A percentile compares a stretch with the other conserved stretches of the same genome.
phyloP scores from a whole-genome alignment of 2,888 invertebrate species.

The Spatulosminthurus flaviceps region DNA sequence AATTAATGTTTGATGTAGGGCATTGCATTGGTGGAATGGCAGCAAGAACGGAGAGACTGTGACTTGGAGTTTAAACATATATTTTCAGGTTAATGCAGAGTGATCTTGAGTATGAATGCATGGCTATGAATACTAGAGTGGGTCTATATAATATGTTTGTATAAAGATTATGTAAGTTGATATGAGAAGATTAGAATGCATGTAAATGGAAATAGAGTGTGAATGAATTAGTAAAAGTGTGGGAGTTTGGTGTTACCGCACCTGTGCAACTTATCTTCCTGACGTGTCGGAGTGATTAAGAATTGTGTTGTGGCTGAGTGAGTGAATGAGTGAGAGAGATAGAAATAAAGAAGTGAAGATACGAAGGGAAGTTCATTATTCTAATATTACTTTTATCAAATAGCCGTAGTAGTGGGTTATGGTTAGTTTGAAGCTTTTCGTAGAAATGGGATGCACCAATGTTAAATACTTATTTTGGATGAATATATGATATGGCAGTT shows the following conservation, averaged over 20 bases:
- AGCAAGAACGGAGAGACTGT: background rate
- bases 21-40: background rate
- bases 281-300: constrained; percentile 36
- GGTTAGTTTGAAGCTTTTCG: too few species aligned
- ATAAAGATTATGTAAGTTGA: constrained; percentile 1
- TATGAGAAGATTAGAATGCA: constrained; percentile 36
- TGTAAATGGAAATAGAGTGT: constrained; percentile 44
- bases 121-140: too few species aligned
- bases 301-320: constrained; percentile 14
- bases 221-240: constrained; percentile 45
- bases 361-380: constrained; percentile 5
- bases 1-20: constrained; percentile 3
- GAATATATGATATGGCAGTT: background rate
- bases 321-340: constrained; percentile 20
- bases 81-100: too few species aligned
- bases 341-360: constrained; percentile 14
- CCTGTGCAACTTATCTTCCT: constrained; percentile 34
- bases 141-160: too few species aligned
- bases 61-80: background rate
- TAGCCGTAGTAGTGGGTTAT: too few species aligned
- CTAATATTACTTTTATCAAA: too few species aligned
- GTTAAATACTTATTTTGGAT: too few species aligned
- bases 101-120: too few species aligned
- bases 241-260: constrained; percentile 11
- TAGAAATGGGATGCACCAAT: too few species aligned